A percentile compares a stretch with the other conserved stretches of the same genome.
Evolutionary conservation across 2,113 vertebrate species (phyloP).

Genomic region (Nymphicus hollandicus): DNA sequence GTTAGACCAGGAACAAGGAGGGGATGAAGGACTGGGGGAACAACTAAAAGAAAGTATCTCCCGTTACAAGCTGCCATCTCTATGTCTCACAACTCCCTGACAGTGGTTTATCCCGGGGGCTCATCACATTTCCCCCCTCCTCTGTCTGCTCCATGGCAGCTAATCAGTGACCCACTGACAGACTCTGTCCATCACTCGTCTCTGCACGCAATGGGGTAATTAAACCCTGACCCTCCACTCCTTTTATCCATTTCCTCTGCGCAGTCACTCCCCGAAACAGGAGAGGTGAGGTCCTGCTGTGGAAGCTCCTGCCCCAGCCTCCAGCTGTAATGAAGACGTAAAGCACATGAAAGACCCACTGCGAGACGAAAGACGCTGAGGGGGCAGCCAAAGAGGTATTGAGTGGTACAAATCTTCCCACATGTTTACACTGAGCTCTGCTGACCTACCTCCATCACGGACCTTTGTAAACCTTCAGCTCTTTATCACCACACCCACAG

Average conservation of each 20-base stretch:
- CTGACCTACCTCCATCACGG: neutral
- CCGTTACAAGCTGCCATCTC: neutral
- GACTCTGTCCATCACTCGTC: conserved; percentile 54
- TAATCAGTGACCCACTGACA: conserved; percentile 62
- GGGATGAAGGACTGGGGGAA: neutral
- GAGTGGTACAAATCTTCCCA: neutral
- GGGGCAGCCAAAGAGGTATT: neutral
- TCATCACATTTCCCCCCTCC: conserved; percentile 7
- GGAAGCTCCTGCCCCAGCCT: neutral
- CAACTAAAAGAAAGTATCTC: neutral
- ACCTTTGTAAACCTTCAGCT: neutral
- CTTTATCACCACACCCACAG: neutral
- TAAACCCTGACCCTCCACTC: conserved; percentile 72
- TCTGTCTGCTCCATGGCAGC: neutral
- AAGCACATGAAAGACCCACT: neutral
- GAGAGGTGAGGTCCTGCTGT: neutral
- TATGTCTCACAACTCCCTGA: neutral
- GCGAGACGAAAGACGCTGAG: neutral
- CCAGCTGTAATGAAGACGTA: conserved; percentile 9
- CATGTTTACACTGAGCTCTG: neutral
- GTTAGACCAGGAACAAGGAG: neutral
- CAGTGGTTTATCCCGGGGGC: neutral
- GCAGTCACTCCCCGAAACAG: neutral
- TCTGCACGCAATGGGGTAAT: conserved; percentile 65
- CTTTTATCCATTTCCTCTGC: conserved; percentile 68